phyloP scores from a whole-genome alignment of 2,797 vertebrate species.

The Molossus alvarezi region DNA sequence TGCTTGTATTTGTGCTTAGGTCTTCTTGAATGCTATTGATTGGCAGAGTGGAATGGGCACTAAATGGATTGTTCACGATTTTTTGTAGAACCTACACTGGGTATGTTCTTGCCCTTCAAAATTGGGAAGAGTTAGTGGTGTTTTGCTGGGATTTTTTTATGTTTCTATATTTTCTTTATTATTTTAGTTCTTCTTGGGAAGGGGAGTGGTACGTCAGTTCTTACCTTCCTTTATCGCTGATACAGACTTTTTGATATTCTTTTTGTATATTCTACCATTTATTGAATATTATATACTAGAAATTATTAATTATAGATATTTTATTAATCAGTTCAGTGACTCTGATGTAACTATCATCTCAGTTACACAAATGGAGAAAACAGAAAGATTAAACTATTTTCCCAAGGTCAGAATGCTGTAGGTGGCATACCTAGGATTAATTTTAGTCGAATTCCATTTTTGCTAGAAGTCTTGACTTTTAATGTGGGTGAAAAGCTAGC shows the following conservation, averaged over 20 bases:
- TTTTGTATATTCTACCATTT: neutral
- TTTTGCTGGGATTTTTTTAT: neutral
- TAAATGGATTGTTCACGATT: neutral
- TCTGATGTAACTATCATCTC: neutral
- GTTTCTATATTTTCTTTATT: neutral
- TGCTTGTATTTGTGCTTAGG: neutral
- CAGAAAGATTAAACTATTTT: neutral
- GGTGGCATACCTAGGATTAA: neutral
- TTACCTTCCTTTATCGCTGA: neutral
- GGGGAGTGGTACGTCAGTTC: neutral
- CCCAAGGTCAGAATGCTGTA: neutral
- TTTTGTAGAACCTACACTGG: neutral
- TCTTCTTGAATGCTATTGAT: neutral
- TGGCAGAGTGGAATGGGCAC: neutral
- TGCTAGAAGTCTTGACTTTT: neutral
- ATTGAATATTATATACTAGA: neutral
- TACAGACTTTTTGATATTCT: neutral
- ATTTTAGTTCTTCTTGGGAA: neutral
- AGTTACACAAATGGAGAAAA: neutral
- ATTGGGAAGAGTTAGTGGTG: neutral
- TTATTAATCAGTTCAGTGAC: constrained; percentile 3
- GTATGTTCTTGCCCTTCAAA: neutral
- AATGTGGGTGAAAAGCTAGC: neutral
- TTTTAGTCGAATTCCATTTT: neutral
- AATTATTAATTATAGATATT: neutral